Evolutionary conservation across 2,888 invertebrate genomes (phyloP), one percentile per base, ranked within the genome.

Genomic region (Oasisia sp.): DNA sequence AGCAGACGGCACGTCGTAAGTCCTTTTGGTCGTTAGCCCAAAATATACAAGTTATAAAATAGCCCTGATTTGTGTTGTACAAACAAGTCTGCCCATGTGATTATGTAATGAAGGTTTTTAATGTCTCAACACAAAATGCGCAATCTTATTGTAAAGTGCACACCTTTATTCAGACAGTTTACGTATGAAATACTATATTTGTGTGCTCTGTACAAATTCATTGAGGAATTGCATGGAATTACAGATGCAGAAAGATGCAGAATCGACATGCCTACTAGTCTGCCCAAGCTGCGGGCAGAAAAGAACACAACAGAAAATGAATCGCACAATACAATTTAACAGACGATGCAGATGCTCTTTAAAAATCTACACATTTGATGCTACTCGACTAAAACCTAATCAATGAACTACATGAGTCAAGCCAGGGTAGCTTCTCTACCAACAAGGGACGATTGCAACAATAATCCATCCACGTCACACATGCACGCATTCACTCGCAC

Each of bases 171-270:
- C 92, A 93, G 93, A 93, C 92, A 92, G 90, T 92, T 92, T 91
- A 92, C 90, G 92, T 92, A 93, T 91, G 92, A 92, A 92, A 92
- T 91, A 92, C 58, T 91, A 92, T 91, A 89, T 74, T 92, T 93
- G 93, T 93, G 93, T 92, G 92, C 92, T 93, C 93, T 93, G 93
- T 93, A 93, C 93, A 93, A 93, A 93, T 91, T 56, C 56, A 32
- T 91, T 91, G 90, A 74, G 74, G 89, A 92, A 92, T 89, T 92
- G 91, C 50, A 90, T 92, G 90, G 91, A 91, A 92, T 92, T 89
- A 74, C 27, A 74, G 74, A 74, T 74, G 74, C 38, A 38, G 38
- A 38, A 38, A 38, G 38, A 38, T 38, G 38, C 74, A 74, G 74
- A 74, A 74, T 74, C 74, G 74, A 74, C 74, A 74, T 74, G 74